Conservation (phyloP, 2,113 vertebrate genomes). For the Pygoscelis antarcticus region DNA sequence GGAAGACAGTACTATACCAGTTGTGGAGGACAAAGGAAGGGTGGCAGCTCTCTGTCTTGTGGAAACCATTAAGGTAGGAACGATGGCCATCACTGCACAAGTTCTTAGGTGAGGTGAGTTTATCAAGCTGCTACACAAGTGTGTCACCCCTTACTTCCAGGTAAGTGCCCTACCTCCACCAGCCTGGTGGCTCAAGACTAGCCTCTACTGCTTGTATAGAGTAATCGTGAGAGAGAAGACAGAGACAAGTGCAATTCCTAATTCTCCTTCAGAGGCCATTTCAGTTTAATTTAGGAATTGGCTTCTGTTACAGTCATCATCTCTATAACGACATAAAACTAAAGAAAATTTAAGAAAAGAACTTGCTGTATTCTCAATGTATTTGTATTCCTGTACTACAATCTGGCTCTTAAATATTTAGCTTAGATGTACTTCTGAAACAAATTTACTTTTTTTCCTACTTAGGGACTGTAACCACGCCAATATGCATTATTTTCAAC, state of each 20-base stretch:
- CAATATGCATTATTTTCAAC: not conserved
- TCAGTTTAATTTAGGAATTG: not conserved
- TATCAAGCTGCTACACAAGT: not conserved
- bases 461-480: not conserved
- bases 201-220: not conserved
- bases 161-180: fast-evolving
- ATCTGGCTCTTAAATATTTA: not conserved
- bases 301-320: not conserved
- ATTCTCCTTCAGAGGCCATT: not conserved
- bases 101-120: not conserved
- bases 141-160: too few species aligned
- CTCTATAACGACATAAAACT: not conserved
- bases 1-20: not conserved
- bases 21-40: not conserved
- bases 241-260: not conserved
- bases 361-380: not conserved
- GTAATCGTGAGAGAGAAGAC: too few species aligned
- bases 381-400: not conserved
- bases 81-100: not conserved
- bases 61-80: not conserved
- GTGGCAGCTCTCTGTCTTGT: not conserved
- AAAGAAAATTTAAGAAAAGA: not conserved
- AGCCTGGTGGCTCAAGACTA: fast-evolving
- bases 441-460: not conserved
- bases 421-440: not conserved